These are phyloP conservation scores for Pangasianodon hypophthalmus DNA, from an alignment of 2,113 vertebrate species.

Conservation along the genomic window DNA sequence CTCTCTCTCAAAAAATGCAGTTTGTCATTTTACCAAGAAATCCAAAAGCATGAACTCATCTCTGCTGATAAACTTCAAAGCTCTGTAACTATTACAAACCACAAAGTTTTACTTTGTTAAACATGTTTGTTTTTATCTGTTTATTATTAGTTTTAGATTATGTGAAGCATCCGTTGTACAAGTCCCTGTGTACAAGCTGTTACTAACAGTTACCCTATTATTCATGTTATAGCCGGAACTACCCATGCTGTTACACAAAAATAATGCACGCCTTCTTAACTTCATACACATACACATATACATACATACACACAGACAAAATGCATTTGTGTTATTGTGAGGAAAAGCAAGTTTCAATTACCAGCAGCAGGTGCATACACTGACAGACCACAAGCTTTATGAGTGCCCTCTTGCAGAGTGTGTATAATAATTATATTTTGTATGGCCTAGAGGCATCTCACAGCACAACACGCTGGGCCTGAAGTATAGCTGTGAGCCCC, in stretches of 20 bases:
- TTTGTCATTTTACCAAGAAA: not conserved
- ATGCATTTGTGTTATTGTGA: not conserved
- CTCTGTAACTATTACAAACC: too few relatives aligned
- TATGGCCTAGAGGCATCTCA: not conserved
- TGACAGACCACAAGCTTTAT: not conserved
- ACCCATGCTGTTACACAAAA: not conserved
- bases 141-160: too few relatives aligned
- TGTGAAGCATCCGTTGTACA: not conserved
- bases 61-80: not conserved
- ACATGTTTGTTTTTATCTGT: too few relatives aligned
- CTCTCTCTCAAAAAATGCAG: not conserved
- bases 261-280: not conserved
- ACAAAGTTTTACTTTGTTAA: too few relatives aligned
- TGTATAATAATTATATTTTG: not conserved
- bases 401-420: not conserved
- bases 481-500: not conserved
- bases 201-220: not conserved
- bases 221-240: not conserved
- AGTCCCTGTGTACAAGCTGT: not conserved
- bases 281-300: too few relatives aligned
- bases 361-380: not conserved
- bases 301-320: too few relatives aligned
- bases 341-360: not conserved
- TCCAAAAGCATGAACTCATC: not conserved
- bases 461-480: not conserved